These are phyloP conservation scores for Semicossyphus pulcher DNA, from an alignment of 2,113 vertebrate species.

Conservation along the genomic window DNA sequence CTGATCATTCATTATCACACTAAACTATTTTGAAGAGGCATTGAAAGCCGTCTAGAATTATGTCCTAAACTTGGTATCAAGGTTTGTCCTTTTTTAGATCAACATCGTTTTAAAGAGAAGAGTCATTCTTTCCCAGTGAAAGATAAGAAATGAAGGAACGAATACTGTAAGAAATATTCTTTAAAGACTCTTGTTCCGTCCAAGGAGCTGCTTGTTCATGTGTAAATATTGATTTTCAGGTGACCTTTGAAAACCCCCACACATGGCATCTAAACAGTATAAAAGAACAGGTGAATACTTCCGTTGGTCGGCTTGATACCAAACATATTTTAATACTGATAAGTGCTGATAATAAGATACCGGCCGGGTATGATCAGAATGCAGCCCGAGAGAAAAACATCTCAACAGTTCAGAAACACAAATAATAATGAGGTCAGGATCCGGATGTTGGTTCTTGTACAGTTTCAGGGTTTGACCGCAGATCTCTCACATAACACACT, in stretches of 20 bases:
- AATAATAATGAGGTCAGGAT: constrained; percentile 19
- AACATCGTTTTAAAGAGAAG: background rate
- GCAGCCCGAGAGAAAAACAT: constrained; percentile 7
- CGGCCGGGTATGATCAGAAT: constrained; percentile 32
- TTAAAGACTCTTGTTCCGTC: background rate
- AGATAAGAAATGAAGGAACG: background rate
- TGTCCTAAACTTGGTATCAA: background rate
- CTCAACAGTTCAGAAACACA: constrained; percentile 36
- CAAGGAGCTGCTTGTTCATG: background rate
- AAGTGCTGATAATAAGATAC: constrained; percentile 20
- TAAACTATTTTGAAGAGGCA: background rate
- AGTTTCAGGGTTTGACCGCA: constrained; percentile 34
- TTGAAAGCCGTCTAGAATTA: background rate
- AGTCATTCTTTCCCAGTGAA: background rate
- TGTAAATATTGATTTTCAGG: background rate
- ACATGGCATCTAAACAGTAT: constrained; percentile 11
- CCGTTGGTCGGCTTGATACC: constrained; percentile 14
- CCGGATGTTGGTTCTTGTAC: constrained; percentile 17
- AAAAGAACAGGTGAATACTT: background rate
- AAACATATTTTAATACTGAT: constrained; percentile 52
- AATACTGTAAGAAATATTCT: background rate
- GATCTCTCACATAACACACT: background rate
- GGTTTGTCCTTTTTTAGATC: background rate
- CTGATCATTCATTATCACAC: background rate
- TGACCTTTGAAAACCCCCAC: background rate